Evolutionary conservation across 1,140 invertebrate species (phyloP), one percentile per base, ranked within the genome.

Genomic region (Caerostris extrusa): DNA sequence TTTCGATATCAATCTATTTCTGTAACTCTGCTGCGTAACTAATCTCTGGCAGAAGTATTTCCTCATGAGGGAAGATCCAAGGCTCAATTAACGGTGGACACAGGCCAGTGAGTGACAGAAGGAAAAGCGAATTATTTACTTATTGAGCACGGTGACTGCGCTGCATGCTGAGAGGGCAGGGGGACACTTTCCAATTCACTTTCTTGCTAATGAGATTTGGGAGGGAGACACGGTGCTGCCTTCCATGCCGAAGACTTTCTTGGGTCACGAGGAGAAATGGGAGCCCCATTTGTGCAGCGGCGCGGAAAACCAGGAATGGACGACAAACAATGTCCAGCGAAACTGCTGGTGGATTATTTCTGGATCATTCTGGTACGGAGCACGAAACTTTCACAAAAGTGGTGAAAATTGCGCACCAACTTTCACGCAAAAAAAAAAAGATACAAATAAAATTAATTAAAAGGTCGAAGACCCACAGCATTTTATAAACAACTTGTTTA

Each of bases 81-180:
- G 34, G 34, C 34, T 34, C 34, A 34, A 77, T 10, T 77, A 64
- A 69, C 61, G 34, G 34, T 1, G 61, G 87, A 89, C 87, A 89
- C 87, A 89, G 50, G 7, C 61, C 87, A 69, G 14, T 57, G 87
- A 69, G 50, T 89, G 34, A 60, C 34, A 61, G 69, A 55, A 89
- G 87, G 85, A 71, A 87, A 89, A 60, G 64, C 64, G 87, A 89
- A 71, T 64, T 89, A 55, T 64, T 50, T 64, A 69, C 12, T 89
- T 89, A 89, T 69, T 89, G 87, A 89, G 87, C 87, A 89, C 61
- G 60, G 50, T 64, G 86, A 6, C 34, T 61, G n/a, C n/a, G n/a
- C n/a, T n/a, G 12, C 50, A 19, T 7, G 7, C 12, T 34, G 55
- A 83, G 8, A 14, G 14, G 19, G 57, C 17, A 34, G 34, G 5